Evolutionary conservation across 2,888 invertebrate genomes (phyloP).

Genomic region (Brachyopa scutellaris): DNA sequence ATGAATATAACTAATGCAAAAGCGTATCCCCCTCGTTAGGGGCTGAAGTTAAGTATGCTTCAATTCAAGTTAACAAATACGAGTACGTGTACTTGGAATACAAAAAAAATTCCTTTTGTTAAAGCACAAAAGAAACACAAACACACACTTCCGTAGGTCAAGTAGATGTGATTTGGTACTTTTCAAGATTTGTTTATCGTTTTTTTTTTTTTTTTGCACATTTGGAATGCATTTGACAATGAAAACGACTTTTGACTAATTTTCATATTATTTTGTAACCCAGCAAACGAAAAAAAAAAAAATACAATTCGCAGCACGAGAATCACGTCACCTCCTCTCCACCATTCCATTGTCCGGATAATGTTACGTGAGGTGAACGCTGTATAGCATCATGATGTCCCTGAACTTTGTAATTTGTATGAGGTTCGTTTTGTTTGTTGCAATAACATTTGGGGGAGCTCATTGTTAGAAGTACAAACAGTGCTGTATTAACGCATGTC

Average conservation of each 20-base stretch:
- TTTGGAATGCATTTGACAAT: neutral
- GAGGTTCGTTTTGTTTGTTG: constrained; percentile 12
- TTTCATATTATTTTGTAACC: constrained; percentile 5
- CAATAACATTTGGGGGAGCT: neutral
- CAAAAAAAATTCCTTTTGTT: neutral
- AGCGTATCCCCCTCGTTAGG: constrained; percentile 8
- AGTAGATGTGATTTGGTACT: no score
- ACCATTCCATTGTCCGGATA: no score
- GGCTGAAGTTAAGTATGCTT: constrained; percentile 17
- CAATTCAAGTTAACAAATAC: constrained; percentile 35
- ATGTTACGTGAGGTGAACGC: no score
- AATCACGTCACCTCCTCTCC: no score
- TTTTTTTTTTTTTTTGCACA: no score
- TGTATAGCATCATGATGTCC: no score
- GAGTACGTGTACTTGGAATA: neutral
- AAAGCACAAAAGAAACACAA: no score
- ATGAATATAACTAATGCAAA: constrained; percentile 1
- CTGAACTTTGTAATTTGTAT: constrained; percentile 1
- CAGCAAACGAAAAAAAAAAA: neutral
- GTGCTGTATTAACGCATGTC: no score
- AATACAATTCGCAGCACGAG: no score
- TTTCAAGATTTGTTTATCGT: no score
- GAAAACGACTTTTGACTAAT: neutral
- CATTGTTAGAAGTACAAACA: constrained; percentile 12
- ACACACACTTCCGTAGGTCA: no score